phyloP scores from a whole-genome alignment of 2,888 invertebrate genomes.

The Podabrus alpinus region DNA sequence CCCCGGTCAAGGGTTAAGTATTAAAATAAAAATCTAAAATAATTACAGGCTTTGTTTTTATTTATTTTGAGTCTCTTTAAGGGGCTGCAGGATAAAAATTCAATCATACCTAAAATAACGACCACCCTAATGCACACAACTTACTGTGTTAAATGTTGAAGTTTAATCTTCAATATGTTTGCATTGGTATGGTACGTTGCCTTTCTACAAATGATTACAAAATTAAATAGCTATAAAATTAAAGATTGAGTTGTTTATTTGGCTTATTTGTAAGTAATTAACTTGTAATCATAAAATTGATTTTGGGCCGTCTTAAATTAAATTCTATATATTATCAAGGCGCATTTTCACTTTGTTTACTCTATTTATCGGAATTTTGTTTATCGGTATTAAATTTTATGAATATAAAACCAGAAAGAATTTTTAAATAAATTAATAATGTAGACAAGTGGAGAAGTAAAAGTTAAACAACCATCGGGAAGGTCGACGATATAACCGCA shows the following conservation, averaged over 20 bases:
- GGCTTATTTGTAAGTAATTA: background rate
- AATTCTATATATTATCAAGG: background rate
- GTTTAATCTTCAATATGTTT: background rate
- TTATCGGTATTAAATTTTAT: background rate
- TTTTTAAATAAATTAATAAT: background rate
- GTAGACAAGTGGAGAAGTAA: background rate
- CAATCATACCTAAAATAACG: no score
- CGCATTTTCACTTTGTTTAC: background rate
- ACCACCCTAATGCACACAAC: no score
- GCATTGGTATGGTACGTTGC: background rate
- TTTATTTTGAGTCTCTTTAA: no score
- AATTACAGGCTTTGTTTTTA: no score
- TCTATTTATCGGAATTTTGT: background rate
- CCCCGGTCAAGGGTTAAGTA: no score
- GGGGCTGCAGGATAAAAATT: no score
- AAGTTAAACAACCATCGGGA: no score
- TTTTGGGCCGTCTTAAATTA: no score
- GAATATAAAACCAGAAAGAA: background rate
- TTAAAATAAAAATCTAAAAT: no score
- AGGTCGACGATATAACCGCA: no score
- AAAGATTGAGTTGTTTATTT: background rate
- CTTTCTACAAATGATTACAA: background rate
- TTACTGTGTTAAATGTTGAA: background rate
- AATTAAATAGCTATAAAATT: background rate
- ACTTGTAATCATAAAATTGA: background rate